phyloP scores from a whole-genome alignment of 2,113 vertebrate genomes.

The Peromyscus leucopus region DNA sequence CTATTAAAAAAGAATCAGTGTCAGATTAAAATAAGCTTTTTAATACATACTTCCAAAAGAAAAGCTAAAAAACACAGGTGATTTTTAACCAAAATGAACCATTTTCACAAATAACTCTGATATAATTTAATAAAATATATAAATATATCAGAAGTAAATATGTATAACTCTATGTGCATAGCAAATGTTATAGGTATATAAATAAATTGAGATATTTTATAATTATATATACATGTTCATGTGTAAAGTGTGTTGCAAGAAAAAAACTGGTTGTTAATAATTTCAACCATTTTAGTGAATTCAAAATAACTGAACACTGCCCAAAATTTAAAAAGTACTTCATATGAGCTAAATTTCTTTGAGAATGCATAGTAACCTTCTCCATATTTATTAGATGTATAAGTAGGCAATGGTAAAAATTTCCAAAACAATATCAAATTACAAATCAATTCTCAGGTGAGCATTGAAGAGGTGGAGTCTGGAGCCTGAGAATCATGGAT shows the following conservation, averaged over 20 bases:
- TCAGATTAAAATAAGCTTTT: not conserved
- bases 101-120: not conserved
- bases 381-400: not conserved
- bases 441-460: no score
- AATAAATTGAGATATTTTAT: not conserved
- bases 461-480: no score
- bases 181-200: not conserved
- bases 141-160: not conserved
- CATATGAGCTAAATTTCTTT: not conserved
- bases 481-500: not conserved
- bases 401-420: no score
- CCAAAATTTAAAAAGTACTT: not conserved
- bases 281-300: constrained; percentile 1
- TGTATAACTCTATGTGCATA: not conserved
- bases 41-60: not conserved
- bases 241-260: not conserved
- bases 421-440: no score
- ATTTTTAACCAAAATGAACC: not conserved
- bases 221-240: not conserved
- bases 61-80: not conserved
- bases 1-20: no score
- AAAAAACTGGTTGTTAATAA: not conserved
- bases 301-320: not conserved
- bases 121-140: no score
- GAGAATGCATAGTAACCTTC: not conserved